A percentile compares a stretch with the other conserved stretches of the same genome.
Conservation (phyloP, 1,140 invertebrate species). For the Calephelis nemesis region DNA sequence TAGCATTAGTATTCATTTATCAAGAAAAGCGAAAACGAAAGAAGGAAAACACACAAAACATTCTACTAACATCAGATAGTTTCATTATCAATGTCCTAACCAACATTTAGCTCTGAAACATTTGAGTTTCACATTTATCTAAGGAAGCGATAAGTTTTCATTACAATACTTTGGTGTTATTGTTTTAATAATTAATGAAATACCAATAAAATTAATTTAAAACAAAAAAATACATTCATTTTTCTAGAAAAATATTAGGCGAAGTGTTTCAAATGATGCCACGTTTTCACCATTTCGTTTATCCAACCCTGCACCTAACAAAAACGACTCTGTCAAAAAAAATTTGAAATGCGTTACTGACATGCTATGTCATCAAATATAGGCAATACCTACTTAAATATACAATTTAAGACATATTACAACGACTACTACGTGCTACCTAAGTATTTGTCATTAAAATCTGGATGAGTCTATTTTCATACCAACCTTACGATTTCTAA, state of each 20-base stretch:
- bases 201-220: too few relatives aligned
- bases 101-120: constrained; percentile 71
- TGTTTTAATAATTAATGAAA: constrained; percentile 43
- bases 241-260: too few relatives aligned
- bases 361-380: too few relatives aligned
- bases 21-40: constrained; percentile 42
- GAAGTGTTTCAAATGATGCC: too few relatives aligned
- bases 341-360: too few relatives aligned
- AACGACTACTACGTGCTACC: background rate
- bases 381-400: too few relatives aligned
- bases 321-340: too few relatives aligned
- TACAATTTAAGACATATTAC: too few relatives aligned
- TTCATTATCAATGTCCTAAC: constrained; percentile 54
- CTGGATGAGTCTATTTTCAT: background rate
- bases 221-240: too few relatives aligned
- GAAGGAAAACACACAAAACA: constrained; percentile 58
- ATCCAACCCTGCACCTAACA: too few relatives aligned
- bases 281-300: too few relatives aligned
- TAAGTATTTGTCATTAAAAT: background rate
- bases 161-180: constrained; percentile 74
- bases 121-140: constrained; percentile 67
- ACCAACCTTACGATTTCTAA: background rate
- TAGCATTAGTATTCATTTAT: constrained; percentile 71
- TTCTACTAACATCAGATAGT: constrained; percentile 56
- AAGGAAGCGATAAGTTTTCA: constrained; percentile 73